phyloP scores from a whole-genome alignment of 2,113 vertebrate species.

The Silurus asotus region DNA sequence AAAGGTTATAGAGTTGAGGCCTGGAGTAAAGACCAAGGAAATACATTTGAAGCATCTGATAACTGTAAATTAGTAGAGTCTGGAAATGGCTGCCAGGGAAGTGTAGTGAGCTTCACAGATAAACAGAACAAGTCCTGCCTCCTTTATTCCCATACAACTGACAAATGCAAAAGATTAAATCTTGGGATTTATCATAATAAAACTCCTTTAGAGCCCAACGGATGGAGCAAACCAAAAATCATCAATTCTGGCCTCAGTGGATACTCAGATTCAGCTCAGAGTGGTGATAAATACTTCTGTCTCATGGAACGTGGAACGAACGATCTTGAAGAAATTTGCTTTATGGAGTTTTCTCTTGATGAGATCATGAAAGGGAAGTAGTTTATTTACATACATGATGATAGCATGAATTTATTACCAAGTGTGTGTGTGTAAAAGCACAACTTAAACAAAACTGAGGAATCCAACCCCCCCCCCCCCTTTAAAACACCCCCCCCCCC shows the following conservation, averaged over 20 bases:
- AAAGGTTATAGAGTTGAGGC: conserved; percentile 75
- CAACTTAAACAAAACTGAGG: too few relatives aligned
- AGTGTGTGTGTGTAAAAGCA: too few relatives aligned
- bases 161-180: conserved; percentile 67
- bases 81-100: conserved; percentile 83
- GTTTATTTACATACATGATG: neutral
- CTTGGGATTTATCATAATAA: conserved; percentile 85
- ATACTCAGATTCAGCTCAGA: conserved; percentile 85
- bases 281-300: conserved; percentile 77
- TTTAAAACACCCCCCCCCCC: too few relatives aligned
- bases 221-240: conserved; percentile 78
- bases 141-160: conserved; percentile 85
- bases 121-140: conserved; percentile 73
- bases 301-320: conserved; percentile 82
- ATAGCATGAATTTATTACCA: neutral
- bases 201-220: conserved; percentile 64
- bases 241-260: conserved; percentile 79
- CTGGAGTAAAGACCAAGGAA: conserved; percentile 71
- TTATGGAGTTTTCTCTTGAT: conserved; percentile 66
- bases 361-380: conserved; percentile 65
- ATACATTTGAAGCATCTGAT: conserved; percentile 66
- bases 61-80: conserved; percentile 74
- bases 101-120: conserved; percentile 81
- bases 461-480: too few relatives aligned
- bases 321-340: conserved; percentile 72